Base-by-base conservation (phyloP, 1,140 invertebrate genomes). In the Chrysoperla carnea region DNA sequence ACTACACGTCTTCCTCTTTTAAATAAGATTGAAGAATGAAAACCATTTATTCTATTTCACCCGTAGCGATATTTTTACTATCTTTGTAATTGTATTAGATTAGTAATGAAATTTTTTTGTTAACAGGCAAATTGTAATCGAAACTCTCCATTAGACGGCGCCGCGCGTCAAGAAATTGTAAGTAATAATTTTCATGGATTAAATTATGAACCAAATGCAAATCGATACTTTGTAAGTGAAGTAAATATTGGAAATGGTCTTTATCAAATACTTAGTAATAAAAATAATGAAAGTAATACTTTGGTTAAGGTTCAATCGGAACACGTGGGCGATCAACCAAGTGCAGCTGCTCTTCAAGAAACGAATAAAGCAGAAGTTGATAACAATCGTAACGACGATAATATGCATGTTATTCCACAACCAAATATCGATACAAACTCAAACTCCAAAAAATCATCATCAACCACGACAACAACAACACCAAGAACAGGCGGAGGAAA, bases 401-500 rank as follows among this genome's bases (percentile, higher is more conserved):
- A 33, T 11, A 33, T 11, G 31, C 2, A 33, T 33, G 31, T 33
- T 33, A 11, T 33, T 4, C 31, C 31, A 33, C 31, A 46, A 45
- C 35, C 42, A 29, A 43, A 29, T 8, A 44, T 39, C 1, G 44
- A 48, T 11, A 48, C 39, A 6, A 49, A 40, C 41, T 45, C 55
- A 29, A 49, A 50, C 39, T 48, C 42, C 5, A 55, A 43, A 2
- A 41, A 33, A 37, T 53, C 56, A 0, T 29, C 56, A 9, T 29
- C 42, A 15, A n/a, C 45, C 7, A 55, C 56, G 6, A 54, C 48
- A 2, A 43, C 52, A n/a, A 55, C 56, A 29, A 51, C 55, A 6
- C 15, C 33, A 29, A 42, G 37, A 27, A 36, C 8, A 23, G n/a
- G n/a, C 15, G 29, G 11, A 11, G 38, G 39, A 41, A 42, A 48